These are phyloP conservation scores for Sthenelais limicola DNA, from an alignment of 2,888 invertebrate genomes.

Conservation along the genomic window DNA sequence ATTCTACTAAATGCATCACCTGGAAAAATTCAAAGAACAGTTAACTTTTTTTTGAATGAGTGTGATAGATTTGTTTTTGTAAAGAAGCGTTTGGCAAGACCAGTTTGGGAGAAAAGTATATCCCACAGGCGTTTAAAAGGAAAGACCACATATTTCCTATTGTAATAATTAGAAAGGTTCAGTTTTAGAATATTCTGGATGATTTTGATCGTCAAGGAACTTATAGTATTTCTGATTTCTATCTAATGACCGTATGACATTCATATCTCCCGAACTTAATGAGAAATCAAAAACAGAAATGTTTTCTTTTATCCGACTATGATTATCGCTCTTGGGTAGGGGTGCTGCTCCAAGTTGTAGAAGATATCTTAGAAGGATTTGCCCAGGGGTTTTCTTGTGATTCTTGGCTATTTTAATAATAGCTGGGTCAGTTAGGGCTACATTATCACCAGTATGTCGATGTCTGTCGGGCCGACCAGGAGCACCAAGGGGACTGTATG, in stretches of 20 bases:
- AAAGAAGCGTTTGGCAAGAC: no score
- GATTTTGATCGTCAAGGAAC: background rate
- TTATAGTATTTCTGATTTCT: conserved; percentile 26
- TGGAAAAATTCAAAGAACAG: no score
- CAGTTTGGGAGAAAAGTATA: no score
- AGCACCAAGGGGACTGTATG: conserved; percentile 19
- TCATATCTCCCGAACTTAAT: conserved; percentile 8
- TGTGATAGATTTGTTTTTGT: no score
- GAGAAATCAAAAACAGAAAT: conserved; percentile 20
- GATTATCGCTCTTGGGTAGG: conserved; percentile 26
- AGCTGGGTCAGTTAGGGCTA: background rate
- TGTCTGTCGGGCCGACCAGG: conserved; percentile 13
- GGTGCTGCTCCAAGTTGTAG: conserved; percentile 30
- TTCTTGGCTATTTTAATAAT: background rate
- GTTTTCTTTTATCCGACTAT: conserved; percentile 19
- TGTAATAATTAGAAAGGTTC: conserved; percentile 10
- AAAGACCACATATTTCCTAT: no score
- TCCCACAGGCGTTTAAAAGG: no score
- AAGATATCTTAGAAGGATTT: conserved; percentile 21
- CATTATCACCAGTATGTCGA: background rate
- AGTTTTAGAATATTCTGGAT: conserved; percentile 21
- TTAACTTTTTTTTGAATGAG: no score
- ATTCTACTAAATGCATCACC: no score
- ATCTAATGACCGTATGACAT: background rate
- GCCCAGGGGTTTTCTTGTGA: background rate